Base-by-base conservation (phyloP, 2,888 invertebrate species). In the Nephrotoma flavescens region DNA sequence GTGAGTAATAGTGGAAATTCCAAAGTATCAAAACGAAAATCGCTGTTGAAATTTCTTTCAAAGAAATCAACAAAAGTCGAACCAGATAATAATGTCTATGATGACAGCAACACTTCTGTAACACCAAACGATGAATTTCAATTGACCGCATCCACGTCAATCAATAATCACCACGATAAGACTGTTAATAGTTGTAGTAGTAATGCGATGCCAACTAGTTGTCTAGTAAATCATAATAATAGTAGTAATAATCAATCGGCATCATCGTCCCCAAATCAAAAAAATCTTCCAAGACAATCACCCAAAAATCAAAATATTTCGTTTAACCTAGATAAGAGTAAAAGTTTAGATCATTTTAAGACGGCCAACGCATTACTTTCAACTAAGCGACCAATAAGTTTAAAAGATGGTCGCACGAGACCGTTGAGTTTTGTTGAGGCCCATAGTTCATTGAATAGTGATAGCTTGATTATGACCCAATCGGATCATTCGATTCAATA, bases 181-280 rank as follows among this genome's bases (percentile, higher is more conserved):
- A 85, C 42, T 85, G 42, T 85, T 45, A 88, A 86, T 1, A 91
- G 91, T 87, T 91, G 90, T 87, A 91, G 91, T 89, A 92, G 91
- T 86, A 91, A 91, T 89, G 91, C 91, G 88, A 91, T 92, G 86
- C 90, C 90, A 86, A 88, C 92, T 87, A 92, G 92, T 88, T 92
- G 92, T 88, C 90, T 90, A 87, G 90, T 90, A 0, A 91, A 91
- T 85, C 90, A 90, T 86, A 91, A 90, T 57, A 7, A 7, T 71
- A 71, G 31, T 71, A 31, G 31, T 71, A 31, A 71, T 71, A 9
- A 9, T 7, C 6, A 19, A 71, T 31, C 19, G 31, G 71, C 31
- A 71, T 71, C 11, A 31, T 71, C 11, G 4, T 90, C 90, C 0
- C 88, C 90, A 87, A 91, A 91, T 19, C 91, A 91, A 3, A 91